Evolutionary conservation across 2,797 vertebrate genomes (phyloP).

Genomic region (Ciconia nigra): DNA sequence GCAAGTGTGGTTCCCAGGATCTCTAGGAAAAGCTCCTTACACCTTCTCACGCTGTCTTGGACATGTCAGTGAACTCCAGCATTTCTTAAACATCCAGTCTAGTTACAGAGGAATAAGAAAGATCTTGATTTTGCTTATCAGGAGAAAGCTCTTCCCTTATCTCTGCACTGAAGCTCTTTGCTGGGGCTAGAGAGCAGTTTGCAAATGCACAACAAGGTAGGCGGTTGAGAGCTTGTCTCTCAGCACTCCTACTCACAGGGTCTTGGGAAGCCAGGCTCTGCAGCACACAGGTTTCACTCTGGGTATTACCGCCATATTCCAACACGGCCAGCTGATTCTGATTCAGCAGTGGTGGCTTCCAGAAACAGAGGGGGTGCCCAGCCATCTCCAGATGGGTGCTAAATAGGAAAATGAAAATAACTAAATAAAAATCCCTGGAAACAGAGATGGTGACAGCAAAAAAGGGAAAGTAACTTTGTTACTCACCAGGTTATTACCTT

Average conservation of each 20-base stretch:
- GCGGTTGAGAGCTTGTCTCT: neutral
- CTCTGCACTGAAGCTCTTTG: neutral
- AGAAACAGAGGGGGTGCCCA: neutral
- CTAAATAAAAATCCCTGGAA: slow-evolving; percentile 50
- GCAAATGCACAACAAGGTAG: neutral
- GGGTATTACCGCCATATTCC: neutral
- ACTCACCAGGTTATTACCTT: slow-evolving; percentile 54
- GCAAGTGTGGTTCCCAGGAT: neutral
- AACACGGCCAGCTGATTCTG: neutral
- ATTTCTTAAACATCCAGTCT: neutral
- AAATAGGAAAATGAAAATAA: slow-evolving; percentile 54
- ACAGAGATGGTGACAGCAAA: slow-evolving; percentile 27
- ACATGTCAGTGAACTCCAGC: neutral
- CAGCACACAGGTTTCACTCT: neutral
- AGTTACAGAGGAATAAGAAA: neutral
- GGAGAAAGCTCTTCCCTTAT: neutral
- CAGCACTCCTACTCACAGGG: neutral
- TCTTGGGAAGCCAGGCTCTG: neutral
- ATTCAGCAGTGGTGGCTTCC: neutral
- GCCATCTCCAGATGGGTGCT: slow-evolving; percentile 19
- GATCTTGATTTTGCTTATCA: neutral
- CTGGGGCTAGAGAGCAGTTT: neutral
- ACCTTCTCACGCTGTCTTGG: neutral
- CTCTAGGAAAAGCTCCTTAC: neutral
- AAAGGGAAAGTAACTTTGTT: slow-evolving; percentile 38